Conservation (phyloP, 2,113 vertebrate species). For the Erythrolamprus reginae region DNA sequence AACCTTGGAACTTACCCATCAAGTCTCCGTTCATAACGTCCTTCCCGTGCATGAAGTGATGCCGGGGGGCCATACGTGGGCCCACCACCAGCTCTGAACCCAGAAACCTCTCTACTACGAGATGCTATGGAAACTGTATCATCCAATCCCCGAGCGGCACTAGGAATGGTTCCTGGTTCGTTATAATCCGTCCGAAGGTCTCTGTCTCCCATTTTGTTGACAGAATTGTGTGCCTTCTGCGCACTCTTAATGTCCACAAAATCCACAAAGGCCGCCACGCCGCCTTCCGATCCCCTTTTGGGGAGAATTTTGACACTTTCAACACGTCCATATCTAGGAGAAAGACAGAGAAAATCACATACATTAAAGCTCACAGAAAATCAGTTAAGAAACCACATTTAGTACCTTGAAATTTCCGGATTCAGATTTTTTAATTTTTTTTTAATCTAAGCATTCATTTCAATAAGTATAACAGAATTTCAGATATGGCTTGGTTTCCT, state of each 20-base stretch:
- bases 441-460: not conserved
- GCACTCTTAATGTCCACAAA: slow-evolving; percentile 99
- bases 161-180: slow-evolving; percentile 97
- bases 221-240: slow-evolving; percentile 98
- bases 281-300: slow-evolving; percentile 95
- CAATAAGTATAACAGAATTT: slow-evolving; percentile 8
- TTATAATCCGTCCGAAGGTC: slow-evolving; percentile 99
- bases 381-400: rapidly evolving
- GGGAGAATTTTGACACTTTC: slow-evolving; percentile 99
- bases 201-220: slow-evolving; percentile 99
- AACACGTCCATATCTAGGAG: slow-evolving; percentile 93
- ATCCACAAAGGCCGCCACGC: slow-evolving; percentile 99
- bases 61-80: slow-evolving; percentile 93
- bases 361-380: slow-evolving; percentile 30
- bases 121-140: slow-evolving; percentile 96
- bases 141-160: slow-evolving; percentile 95
- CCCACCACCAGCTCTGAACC: slow-evolving; percentile 97
- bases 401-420: not conserved
- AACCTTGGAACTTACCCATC: slow-evolving; percentile 89
- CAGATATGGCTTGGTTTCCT: not conserved
- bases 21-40: slow-evolving; percentile 98
- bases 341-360: slow-evolving; percentile 45
- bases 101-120: slow-evolving; percentile 97
- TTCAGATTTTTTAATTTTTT: no score
- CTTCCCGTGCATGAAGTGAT: slow-evolving; percentile 99